Conservation (phyloP, 2,888 invertebrate genomes). For the Athrips mouffetella region DNA sequence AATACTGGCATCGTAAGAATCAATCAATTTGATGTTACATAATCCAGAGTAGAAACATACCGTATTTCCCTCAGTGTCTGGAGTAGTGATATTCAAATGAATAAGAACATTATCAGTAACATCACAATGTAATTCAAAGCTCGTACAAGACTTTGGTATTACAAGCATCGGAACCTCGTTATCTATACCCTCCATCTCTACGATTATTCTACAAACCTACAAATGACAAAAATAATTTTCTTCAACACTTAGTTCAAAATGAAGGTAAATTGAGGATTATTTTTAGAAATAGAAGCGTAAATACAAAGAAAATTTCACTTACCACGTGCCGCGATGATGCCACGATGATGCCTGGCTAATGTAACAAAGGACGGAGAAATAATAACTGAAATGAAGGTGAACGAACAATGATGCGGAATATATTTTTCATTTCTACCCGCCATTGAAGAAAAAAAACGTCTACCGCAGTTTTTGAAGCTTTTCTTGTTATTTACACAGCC, state of each 20-base stretch:
- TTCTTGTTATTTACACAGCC: no score
- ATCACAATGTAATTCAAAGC: constrained; percentile 49
- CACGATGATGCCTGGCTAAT: constrained; percentile 34
- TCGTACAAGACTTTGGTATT: constrained; percentile 56
- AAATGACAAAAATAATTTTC: constrained; percentile 30
- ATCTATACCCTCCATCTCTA: constrained; percentile 50
- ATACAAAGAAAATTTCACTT: constrained; percentile 43
- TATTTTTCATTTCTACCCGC: background rate
- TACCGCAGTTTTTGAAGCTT: no score
- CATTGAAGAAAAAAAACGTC: no score
- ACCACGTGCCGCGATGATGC: constrained; percentile 52
- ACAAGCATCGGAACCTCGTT: constrained; percentile 51
- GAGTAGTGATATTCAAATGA: constrained; percentile 50
- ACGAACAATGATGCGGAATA: constrained; percentile 8
- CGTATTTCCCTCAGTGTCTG: constrained; percentile 53
- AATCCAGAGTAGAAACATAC: constrained; percentile 53
- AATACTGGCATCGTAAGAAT: constrained; percentile 36
- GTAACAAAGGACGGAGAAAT: constrained; percentile 29
- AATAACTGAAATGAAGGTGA: constrained; percentile 42
- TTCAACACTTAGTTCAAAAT: constrained; percentile 26
- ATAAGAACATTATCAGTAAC: constrained; percentile 54
- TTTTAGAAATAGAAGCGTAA: constrained; percentile 25
- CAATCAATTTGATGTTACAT: constrained; percentile 57
- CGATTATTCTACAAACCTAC: constrained; percentile 18
- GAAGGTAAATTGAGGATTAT: constrained; percentile 45